Percentiles rank a stretch among this genome's conserved stretches.
These are phyloP conservation scores for Macroteleia sp. DNA, from an alignment of 2,888 invertebrate species.

Conservation along the genomic window DNA sequence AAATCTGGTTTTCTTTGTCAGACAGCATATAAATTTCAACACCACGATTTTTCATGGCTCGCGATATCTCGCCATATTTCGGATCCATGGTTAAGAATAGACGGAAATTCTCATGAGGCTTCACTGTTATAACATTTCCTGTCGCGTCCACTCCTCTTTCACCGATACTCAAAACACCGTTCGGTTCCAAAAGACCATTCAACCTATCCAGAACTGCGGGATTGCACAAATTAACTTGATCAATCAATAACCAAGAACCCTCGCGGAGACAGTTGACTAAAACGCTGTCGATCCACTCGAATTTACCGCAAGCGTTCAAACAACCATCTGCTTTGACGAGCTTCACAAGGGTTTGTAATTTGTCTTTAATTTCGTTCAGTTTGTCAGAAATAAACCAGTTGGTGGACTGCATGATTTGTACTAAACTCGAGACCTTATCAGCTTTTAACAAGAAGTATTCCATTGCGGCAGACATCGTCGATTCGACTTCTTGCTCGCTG, in stretches of 20 bases:
- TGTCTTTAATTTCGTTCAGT: too few relatives aligned
- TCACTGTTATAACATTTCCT: constrained; percentile 89
- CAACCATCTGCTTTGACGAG: constrained; percentile 86
- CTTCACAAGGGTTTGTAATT: constrained; percentile 82
- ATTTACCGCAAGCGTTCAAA: constrained; percentile 93
- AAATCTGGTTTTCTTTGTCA: constrained; percentile 72
- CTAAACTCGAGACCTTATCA: constrained; percentile 77
- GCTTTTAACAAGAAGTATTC: constrained; percentile 83
- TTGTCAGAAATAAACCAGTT: too few relatives aligned
- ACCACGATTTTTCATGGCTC: constrained; percentile 99
- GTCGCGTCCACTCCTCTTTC: constrained; percentile 93
- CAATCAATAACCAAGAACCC: constrained; percentile 93
- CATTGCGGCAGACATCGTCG: constrained; percentile 83
- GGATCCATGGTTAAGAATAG: constrained; percentile 98
- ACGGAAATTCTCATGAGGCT: constrained; percentile 95
- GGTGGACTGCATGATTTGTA: constrained; percentile 72
- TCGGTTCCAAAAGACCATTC: constrained; percentile 97
- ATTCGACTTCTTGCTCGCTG: constrained; percentile 8
- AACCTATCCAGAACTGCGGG: constrained; percentile 98
- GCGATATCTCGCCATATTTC: constrained; percentile 96
- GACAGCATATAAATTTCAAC: constrained; percentile 91
- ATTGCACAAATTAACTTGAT: constrained; percentile 97
- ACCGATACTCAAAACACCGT: constrained; percentile 94
- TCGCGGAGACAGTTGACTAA: constrained; percentile 92
- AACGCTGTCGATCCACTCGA: constrained; percentile 96